Evolutionary conservation across 2,797 vertebrate genomes (phyloP).

Genomic region (Coreius guichenoti): DNA sequence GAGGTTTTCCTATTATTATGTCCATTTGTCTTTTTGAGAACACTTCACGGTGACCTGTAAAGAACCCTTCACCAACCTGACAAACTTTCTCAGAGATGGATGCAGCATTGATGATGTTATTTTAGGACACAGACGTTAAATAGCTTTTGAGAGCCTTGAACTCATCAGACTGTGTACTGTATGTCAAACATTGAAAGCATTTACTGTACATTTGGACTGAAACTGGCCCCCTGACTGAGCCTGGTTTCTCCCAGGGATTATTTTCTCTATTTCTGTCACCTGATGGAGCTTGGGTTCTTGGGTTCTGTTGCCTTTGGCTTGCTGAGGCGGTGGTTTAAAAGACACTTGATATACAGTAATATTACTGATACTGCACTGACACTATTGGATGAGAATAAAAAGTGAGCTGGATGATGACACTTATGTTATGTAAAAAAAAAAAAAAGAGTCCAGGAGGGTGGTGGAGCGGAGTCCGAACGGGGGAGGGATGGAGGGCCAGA

Average conservation of each 20-base stretch:
- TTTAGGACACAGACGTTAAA: background rate
- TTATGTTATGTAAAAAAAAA: too few species aligned
- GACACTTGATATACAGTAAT: background rate
- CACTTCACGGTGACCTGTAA: background rate
- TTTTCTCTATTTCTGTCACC: background rate
- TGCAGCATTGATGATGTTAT: background rate
- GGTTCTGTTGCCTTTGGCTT: background rate
- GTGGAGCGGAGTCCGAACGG: too few species aligned
- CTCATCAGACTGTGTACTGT: background rate
- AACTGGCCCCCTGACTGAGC: background rate
- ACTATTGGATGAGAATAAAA: background rate
- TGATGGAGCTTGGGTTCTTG: background rate
- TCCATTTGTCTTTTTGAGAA: background rate
- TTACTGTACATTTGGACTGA: background rate
- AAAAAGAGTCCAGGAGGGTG: too few species aligned
- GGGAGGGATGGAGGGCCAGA: too few species aligned
- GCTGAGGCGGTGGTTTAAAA: background rate
- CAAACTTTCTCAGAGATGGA: background rate
- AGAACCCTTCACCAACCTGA: background rate
- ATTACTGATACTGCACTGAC: background rate
- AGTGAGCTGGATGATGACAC: background rate
- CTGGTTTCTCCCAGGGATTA: background rate
- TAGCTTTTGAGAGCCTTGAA: conserved; percentile 1
- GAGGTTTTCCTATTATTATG: background rate
- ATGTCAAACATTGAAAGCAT: background rate